A percentile compares a stretch with the other conserved stretches of the same genome.
Evolutionary conservation across 2,888 invertebrate genomes (phyloP).

Genomic region (Nephrocerus scutellatus): DNA sequence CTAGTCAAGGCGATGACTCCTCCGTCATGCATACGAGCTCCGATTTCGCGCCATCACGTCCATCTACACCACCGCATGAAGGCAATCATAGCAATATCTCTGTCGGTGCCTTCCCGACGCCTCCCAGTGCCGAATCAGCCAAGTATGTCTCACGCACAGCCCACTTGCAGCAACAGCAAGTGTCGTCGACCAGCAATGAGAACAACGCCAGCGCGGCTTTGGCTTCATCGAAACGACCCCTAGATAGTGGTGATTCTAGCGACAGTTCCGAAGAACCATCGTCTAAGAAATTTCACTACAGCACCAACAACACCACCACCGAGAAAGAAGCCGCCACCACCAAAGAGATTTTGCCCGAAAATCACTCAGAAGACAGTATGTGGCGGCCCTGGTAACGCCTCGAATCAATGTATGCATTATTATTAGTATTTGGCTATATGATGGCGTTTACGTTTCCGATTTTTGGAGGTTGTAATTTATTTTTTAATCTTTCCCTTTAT

Average conservation of each 20-base stretch:
- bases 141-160: constrained; percentile 45
- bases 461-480: background rate
- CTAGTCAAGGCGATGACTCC: constrained; percentile 59
- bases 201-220: background rate
- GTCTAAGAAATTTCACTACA: constrained; percentile 32
- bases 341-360: constrained; percentile 8
- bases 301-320: constrained; percentile 21
- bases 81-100: constrained; percentile 38
- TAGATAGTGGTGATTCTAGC: constrained; percentile 33
- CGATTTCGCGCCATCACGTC: constrained; percentile 46
- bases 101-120: constrained; percentile 47
- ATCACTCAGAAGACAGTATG: constrained; percentile 40
- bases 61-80: constrained; percentile 50
- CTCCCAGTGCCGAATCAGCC: constrained; percentile 56
- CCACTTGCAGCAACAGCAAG: constrained; percentile 42
- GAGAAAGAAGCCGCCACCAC: constrained; percentile 23
- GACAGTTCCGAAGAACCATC: constrained; percentile 34
- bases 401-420: background rate
- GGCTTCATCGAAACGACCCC: constrained; percentile 26
- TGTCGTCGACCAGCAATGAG: constrained; percentile 38
- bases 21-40: constrained; percentile 47
- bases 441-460: background rate
- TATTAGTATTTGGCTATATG: constrained; percentile 1
- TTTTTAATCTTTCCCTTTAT: constrained; percentile 2
- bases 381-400: constrained; percentile 54